Base-by-base conservation (phyloP, 2,797 vertebrate genomes). In the Acanthiza pusilla region DNA sequence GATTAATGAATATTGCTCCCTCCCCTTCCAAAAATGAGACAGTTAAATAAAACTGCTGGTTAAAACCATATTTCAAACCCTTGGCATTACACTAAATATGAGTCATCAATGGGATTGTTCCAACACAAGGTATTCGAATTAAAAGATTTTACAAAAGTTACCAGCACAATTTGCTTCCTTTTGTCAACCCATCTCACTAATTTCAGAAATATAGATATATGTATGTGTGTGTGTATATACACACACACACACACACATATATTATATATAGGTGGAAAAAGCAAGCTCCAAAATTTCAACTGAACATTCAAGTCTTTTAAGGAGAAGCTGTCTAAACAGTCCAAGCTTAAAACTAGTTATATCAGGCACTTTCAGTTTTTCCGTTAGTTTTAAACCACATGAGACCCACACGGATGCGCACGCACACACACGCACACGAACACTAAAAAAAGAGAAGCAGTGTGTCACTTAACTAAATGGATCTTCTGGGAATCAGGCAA, bases 331-430 rank as follows among this genome's bases (percentile, higher is more conserved):
- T 98, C 98, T 98, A 98, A 98, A 98, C 98, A 98, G 98, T 98
- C 98, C 96, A 98, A 98, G 98, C 98, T 98, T 98, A 98, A 99
- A 98, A 98, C 98, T 96, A 99, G 98, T 95, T 97, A 91, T 98
- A 97, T 99, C 99, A 99, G 99, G 99, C 99, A 99, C 99, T 99
- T 99, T 99, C 98, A 99, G 98, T 98, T 97, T 98, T 98, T 97
- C 98, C 97, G 66, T 98, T 98, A 97, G 98, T 98, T 98, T 97
- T 93, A 96, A 97, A 97, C 95, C 97, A 98, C 93, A 25, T 96
- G 96, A 96, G 97, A 97, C 96, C 92, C 95, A 95, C 96, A 97
- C 80, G 43, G 89, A 87, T 63, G 76, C 68, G 85, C 92, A 66
- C 96, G 47, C 92, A 91, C 93, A 71, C 96, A 63, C 95, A 88